Percentiles rank a stretch among this genome's conserved stretches.
phyloP scores from a whole-genome alignment of 2,888 invertebrate genomes.

The Phrixothrix hirtus region DNA sequence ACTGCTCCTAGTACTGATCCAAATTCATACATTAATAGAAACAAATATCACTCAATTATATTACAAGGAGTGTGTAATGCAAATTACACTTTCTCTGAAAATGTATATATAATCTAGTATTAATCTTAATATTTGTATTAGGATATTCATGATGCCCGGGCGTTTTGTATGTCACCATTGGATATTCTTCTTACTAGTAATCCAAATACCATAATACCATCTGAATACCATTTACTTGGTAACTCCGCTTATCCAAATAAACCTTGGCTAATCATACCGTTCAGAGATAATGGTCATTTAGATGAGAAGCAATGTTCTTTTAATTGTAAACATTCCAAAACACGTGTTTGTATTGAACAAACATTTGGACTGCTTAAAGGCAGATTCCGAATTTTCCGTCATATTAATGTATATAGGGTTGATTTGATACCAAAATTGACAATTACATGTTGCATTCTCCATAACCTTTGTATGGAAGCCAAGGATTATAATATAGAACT shows the following conservation, averaged over 20 bases:
- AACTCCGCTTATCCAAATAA: neutral
- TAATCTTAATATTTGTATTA: neutral
- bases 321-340: neutral
- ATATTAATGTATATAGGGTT: neutral
- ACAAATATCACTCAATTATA: constrained; percentile 1
- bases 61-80: constrained; percentile 1
- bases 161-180: neutral
- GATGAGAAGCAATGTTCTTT: neutral
- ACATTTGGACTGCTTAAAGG: constrained; percentile 1
- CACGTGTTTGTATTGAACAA: neutral
- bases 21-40: neutral
- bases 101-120: neutral
- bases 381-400: neutral
- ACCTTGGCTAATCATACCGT: neutral
- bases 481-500: no score
- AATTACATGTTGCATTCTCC: constrained; percentile 1
- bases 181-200: neutral
- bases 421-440: neutral
- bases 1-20: neutral
- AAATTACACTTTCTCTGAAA: neutral
- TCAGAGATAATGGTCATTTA: constrained; percentile 1
- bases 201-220: neutral
- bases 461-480: constrained; percentile 1
- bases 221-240: neutral
- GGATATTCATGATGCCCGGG: neutral